Evolutionary conservation across 2,113 vertebrate genomes (phyloP), one percentile per base, ranked within the genome.

Genomic region (Catharus minimus): DNA sequence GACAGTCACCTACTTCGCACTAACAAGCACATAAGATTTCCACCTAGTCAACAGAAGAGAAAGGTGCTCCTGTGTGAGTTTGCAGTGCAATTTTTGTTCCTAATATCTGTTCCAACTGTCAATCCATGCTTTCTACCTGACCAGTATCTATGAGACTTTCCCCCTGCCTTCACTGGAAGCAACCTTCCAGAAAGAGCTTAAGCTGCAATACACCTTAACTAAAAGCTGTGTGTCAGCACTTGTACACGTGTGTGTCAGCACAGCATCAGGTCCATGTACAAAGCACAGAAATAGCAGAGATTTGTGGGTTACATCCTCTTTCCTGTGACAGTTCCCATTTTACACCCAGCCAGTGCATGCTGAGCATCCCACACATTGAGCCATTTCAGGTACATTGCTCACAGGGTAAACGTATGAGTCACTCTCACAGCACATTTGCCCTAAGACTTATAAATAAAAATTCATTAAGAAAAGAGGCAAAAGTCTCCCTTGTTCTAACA

Each of bases 1-100:
- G n/a, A 71, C 2, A 75, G 39, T n/a, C 58, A 67, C 47, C 52
- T 66, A 58, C 33, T 91, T 68, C 39, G 23, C n/a, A 27, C 71
- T 92, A 82, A 82, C 64, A 84, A 91, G 49, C 28, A 65, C 46
- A 23, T 53, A 71, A 91, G 52, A n/a, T 80, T 69, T 62, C 68
- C 60, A 53, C 33, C 18, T 50, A 56, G 46, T 50, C 60, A 92
- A 71, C 5, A 72, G 43, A 74, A 67, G 10, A 65, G 8, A 85
- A 68, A 77, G 27, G 33, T 44, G 47, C 13, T 62, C 39, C 21
- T 74, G 33, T 27, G 26, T 4, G 15, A 53, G 24, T 60, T 49
- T 28, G 36, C 19, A 50, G 14, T 39, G 55, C n/a, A 55, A 33
- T 38, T 77, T 67, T 49, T 80, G 13, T 21, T 78, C 46, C 43